These are phyloP conservation scores for Strix uralensis DNA, from an alignment of 2,113 vertebrate species.

Conservation along the genomic window DNA sequence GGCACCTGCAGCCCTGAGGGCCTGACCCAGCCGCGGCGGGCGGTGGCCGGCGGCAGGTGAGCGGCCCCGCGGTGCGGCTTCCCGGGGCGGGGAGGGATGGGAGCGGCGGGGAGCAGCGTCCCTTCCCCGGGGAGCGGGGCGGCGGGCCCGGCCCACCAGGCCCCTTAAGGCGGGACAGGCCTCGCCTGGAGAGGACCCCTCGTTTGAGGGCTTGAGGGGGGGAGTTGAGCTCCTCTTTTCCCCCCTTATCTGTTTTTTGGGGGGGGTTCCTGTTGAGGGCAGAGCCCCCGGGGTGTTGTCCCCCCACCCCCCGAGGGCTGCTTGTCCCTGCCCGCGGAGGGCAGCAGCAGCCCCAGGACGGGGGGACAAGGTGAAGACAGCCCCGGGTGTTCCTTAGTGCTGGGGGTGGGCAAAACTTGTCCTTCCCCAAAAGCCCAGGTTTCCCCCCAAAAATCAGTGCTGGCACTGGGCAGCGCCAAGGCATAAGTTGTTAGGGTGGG, in stretches of 20 bases:
- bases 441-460: accelerated
- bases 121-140: not conserved
- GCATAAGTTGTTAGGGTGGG: not conserved
- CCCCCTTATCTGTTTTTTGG: accelerated
- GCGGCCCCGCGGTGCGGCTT: conserved; percentile 13
- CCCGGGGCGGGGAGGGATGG: not conserved
- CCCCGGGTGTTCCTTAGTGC: not conserved
- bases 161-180: not conserved
- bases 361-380: not conserved
- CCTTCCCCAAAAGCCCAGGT: too few species aligned
- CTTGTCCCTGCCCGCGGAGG: not conserved
- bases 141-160: not conserved
- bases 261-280: not conserved
- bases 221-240: not conserved
- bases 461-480: not conserved
- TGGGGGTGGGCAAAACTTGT: not conserved
- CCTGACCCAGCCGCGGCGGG: not conserved
- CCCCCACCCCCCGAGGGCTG: not conserved
- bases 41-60: conserved; percentile 44
- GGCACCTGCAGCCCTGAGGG: not conserved
- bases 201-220: not conserved
- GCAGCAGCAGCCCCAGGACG: not conserved
- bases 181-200: not conserved
- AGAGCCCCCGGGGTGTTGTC: not conserved
- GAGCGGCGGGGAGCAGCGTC: not conserved